phyloP scores from a whole-genome alignment of 2,888 invertebrate species.

The Pollenia amentaria region DNA sequence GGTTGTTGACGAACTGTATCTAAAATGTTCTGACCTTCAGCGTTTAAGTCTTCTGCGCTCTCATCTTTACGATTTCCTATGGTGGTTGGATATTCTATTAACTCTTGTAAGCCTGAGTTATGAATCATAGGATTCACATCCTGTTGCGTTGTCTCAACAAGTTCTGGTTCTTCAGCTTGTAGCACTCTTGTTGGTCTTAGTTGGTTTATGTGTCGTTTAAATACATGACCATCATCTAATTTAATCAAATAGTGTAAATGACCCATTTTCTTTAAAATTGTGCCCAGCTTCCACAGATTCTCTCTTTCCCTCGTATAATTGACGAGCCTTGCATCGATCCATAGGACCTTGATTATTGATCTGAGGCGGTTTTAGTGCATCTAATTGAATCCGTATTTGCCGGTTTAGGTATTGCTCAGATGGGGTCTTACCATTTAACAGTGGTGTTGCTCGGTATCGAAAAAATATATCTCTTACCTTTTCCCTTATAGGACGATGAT shows the following conservation, averaged over 20 bases:
- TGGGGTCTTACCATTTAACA: slow-evolving; percentile 59
- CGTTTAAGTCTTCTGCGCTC: too few relatives aligned
- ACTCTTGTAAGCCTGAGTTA: too few relatives aligned
- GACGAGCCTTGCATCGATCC: slow-evolving; percentile 16
- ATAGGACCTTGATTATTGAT: slow-evolving; percentile 10
- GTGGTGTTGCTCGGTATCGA: slow-evolving; percentile 58
- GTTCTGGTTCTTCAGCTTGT: too few relatives aligned
- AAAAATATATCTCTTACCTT: slow-evolving; percentile 54
- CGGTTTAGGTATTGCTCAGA: slow-evolving; percentile 59
- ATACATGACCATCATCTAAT: background rate
- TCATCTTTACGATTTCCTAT: too few relatives aligned
- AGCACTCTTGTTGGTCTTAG: background rate
- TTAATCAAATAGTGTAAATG: background rate
- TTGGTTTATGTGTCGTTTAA: background rate
- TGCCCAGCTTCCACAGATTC: background rate
- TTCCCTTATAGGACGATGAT: slow-evolving; percentile 82
- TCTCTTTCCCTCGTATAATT: slow-evolving; percentile 54
- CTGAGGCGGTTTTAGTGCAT: slow-evolving; percentile 20
- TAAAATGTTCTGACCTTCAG: too few relatives aligned
- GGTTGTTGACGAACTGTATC: too few relatives aligned
- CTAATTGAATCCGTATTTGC: slow-evolving; percentile 51
- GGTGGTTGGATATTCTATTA: too few relatives aligned
- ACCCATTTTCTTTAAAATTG: background rate
- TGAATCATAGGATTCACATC: too few relatives aligned
- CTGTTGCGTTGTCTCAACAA: too few relatives aligned